Base-by-base conservation (phyloP, 2,888 invertebrate species). In the Brassicogethes aeneus region DNA sequence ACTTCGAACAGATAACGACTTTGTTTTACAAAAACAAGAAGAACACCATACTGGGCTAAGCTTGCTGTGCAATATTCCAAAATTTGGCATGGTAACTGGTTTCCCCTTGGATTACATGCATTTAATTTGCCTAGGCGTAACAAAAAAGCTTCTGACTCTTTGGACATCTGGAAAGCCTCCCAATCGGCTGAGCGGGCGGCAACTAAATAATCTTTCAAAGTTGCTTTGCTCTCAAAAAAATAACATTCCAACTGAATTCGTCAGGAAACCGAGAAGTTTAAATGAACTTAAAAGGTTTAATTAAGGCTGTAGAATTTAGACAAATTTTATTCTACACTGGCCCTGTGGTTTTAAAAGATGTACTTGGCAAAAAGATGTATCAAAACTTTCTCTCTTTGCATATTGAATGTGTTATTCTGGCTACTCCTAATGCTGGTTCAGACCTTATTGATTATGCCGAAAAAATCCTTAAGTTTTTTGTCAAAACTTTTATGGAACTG, bases 81-180 rank as follows among this genome's bases (percentile, higher is more conserved):
- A n/a, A n/a, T n/a, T n/a, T n/a, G 48, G 44, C 7, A 50, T 56
- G 50, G 44, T 55, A 13, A 41, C 46, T n/a, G 45, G 43, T 35
- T 48, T 54, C 36, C 46, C 54, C 7, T 41, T 50, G 10, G 55
- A 54, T 39, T 45, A 51, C n/a, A 54, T 55, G 54, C 54, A 56
- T 37, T 34, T 48, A 3, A 43, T 51, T 37, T 55, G 55, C 43
- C 23, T 50, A 13, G 50, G 47, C 15, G 40, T 47, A 14, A 36
- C 44, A 13, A 39, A 43, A 40, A 46, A 47, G 34, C 7, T 49
- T 8, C 38, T 49, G 12, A 43, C 35, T 34, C 2, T 45, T 2
- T 49, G 45, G 45, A 33, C 39, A 16, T 34, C 40, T 33, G 34
- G 39, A 15, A 31, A 38, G 15, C 36, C 35, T 34, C 14, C 36